Base-by-base conservation (phyloP, 2,797 vertebrate genomes). In the Coreius guichenoti region DNA sequence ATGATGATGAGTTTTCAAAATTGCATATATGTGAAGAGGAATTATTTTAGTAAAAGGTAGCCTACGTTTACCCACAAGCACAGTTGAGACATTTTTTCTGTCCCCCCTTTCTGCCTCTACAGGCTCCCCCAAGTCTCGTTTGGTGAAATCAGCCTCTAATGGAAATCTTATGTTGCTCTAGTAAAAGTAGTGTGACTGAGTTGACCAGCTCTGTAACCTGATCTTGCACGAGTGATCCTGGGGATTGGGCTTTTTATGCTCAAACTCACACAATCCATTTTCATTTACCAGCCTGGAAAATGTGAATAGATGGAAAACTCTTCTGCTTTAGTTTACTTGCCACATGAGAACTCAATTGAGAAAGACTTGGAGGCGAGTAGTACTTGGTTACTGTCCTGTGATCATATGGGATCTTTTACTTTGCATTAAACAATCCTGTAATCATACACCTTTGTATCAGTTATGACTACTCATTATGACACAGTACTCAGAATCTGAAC, bases 271-370 rank as follows among this genome's bases (percentile, higher is more conserved):
- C 63, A 80, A 72, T 72, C 29, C 39, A 56, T 43, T 85, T 61
- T 85, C 39, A 63, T 61, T 85, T 19, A 61, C 45, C 61, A 76
- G 83, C 67, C 51, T 85, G 76, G 83, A 85, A 85, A 85, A 85
- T 70, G 19, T 85, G 83, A 85, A 85, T 70, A 14, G 54, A 70
- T 80, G 83, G 83, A 85, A 85, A 84, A 73, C 23, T 47, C 17
- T 9, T 31, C 65, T 36, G 65, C 13, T 84, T 84, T 36, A 70
- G 33, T 70, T 58, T 39, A 61, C 65, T 36, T 58, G 83, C 63
- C 67, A n/a, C 65, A 45, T 54, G 63, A 78, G 36, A 69, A 61
- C 39, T 84, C 4, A 1, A 49, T 14, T 21, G 76, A 58, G 82
- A 56, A 14, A 56, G 12, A 36, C 33, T 51, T 43, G 14, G 21